Conservation (phyloP, 1,140 invertebrate genomes). For the Dufourea novaeangliae region DNA sequence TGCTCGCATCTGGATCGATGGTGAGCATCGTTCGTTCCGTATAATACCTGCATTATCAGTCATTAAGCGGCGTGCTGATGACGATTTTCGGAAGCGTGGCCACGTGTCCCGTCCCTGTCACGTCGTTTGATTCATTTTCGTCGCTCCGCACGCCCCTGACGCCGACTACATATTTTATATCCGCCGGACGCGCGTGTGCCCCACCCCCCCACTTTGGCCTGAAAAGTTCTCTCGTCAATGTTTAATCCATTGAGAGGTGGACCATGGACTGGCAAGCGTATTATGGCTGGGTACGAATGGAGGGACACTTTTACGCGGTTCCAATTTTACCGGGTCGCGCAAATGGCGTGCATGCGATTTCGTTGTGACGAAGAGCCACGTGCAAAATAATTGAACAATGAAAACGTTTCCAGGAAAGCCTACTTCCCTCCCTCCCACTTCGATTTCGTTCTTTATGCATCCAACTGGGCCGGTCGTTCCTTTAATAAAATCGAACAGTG, state of each 20-base stretch:
- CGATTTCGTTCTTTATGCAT: constrained; percentile 14
- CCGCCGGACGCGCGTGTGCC: constrained; percentile 2
- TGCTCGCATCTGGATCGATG: constrained; percentile 57
- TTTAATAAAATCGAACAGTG: not conserved
- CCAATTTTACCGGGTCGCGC: constrained; percentile 42
- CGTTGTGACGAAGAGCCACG: constrained; percentile 9
- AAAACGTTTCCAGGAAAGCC: constrained; percentile 37
- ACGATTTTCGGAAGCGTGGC: constrained; percentile 39
- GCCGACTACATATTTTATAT: constrained; percentile 48
- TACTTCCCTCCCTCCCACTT: not conserved
- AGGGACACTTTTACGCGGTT: constrained; percentile 46
- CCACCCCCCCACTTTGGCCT: not conserved
- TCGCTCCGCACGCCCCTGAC: constrained; percentile 9
- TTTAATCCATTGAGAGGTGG: constrained; percentile 38
- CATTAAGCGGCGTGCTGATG: constrained; percentile 45
- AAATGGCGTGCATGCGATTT: constrained; percentile 12
- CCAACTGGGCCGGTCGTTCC: constrained; percentile 21
- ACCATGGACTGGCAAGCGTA: constrained; percentile 26
- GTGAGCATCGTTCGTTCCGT: constrained; percentile 60
- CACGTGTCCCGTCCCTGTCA: not conserved
- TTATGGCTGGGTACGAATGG: constrained; percentile 42
- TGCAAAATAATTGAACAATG: constrained; percentile 46
- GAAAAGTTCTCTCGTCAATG: constrained; percentile 51
- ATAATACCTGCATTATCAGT: constrained; percentile 65
- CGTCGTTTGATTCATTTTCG: constrained; percentile 41